A percentile compares a stretch with the other conserved stretches of the same genome.
Conservation (phyloP, 2,888 invertebrate species). For the Clistopyga incitator region DNA sequence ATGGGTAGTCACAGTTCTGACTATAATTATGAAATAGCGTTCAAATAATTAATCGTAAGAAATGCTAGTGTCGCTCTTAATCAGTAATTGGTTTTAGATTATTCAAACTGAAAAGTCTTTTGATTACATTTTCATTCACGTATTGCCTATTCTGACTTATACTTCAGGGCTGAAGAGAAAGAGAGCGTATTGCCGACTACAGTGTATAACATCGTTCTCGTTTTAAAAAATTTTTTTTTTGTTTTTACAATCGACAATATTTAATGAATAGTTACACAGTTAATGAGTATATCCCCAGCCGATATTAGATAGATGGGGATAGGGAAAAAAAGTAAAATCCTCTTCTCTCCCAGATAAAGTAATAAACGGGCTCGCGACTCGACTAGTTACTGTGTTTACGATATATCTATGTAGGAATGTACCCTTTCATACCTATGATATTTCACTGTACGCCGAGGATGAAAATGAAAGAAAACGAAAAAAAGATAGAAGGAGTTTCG, state of each 20-base stretch:
- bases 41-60: too few species aligned
- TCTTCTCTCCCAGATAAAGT: slow-evolving; percentile 46
- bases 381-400: slow-evolving; percentile 66
- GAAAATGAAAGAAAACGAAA: background rate
- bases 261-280: slow-evolving; percentile 71
- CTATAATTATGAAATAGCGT: too few species aligned
- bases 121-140: too few species aligned
- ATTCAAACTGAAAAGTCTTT: too few species aligned
- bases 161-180: slow-evolving; percentile 47
- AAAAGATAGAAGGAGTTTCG: slow-evolving; percentile 33
- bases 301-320: slow-evolving; percentile 37
- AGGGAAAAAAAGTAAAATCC: slow-evolving; percentile 22
- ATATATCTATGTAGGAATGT: slow-evolving; percentile 66
- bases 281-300: slow-evolving; percentile 47
- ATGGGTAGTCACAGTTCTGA: too few species aligned
- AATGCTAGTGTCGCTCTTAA: too few species aligned
- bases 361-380: slow-evolving; percentile 56
- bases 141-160: slow-evolving; percentile 1
- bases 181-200: slow-evolving; percentile 38
- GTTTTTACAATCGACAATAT: slow-evolving; percentile 74
- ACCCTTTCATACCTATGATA: slow-evolving; percentile 62
- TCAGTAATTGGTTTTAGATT: too few species aligned
- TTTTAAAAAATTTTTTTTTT: slow-evolving; percentile 12
- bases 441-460: slow-evolving; percentile 55
- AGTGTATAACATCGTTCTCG: slow-evolving; percentile 14